These are phyloP conservation scores for Arenaria interpres DNA, from an alignment of 2,113 vertebrate genomes.

Conservation along the genomic window DNA sequence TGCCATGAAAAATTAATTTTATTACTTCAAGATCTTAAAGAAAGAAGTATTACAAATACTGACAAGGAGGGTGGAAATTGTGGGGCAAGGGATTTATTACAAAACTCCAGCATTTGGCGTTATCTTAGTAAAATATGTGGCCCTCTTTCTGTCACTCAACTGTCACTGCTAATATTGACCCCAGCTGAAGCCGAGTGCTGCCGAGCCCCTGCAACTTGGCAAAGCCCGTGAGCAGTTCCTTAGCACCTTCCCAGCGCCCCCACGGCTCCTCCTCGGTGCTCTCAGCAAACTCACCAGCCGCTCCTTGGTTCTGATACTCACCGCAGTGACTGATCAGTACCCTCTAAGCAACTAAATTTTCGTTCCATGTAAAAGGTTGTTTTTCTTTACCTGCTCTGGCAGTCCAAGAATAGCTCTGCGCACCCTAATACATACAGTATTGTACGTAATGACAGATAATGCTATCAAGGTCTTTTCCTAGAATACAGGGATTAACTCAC, in stretches of 20 bases:
- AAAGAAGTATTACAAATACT: background rate
- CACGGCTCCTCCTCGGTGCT: background rate
- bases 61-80: background rate
- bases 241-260: background rate
- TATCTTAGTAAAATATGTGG: background rate
- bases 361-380: background rate
- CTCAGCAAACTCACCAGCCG: background rate
- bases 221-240: background rate
- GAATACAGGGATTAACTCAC: slow-evolving; percentile 14
- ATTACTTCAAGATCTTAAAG: background rate
- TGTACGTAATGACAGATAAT: background rate
- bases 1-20: background rate
- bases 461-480: slow-evolving; percentile 12
- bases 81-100: background rate
- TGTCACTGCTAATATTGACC: background rate
- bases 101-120: background rate
- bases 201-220: background rate
- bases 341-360: background rate
- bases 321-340: background rate
- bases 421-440: background rate
- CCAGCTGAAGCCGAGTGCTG: background rate
- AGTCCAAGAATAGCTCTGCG: background rate
- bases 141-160: background rate
- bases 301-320: background rate
- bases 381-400: background rate